Conservation (phyloP, 2,888 invertebrate genomes). For the Drosophila bunnanda region DNA sequence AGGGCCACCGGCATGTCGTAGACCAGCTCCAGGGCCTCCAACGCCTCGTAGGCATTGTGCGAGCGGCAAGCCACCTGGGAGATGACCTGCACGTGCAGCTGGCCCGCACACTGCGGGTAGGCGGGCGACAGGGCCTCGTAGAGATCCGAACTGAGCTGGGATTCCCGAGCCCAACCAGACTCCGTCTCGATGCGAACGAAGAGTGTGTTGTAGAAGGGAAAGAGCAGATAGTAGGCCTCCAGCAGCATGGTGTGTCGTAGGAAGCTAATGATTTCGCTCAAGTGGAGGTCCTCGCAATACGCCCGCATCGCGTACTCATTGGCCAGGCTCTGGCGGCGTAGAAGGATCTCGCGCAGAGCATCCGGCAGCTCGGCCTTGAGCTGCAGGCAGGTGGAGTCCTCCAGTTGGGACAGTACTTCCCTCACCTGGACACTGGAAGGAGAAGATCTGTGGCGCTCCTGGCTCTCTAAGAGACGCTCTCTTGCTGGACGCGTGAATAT, state of each 20-base stretch:
- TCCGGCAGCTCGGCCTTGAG: constrained; percentile 84
- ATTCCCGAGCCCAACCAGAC: constrained; percentile 84
- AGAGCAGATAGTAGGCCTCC: constrained; percentile 86
- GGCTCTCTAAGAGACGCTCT: not conserved
- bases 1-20: constrained; percentile 78
- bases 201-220: constrained; percentile 85
- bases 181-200: constrained; percentile 85
- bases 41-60: constrained; percentile 77
- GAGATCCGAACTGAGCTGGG: constrained; percentile 85
- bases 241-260: constrained; percentile 86
- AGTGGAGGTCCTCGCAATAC: constrained; percentile 85
- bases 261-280: constrained; percentile 85
- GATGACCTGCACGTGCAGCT: constrained; percentile 75
- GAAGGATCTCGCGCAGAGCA: constrained; percentile 84
- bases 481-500: constrained; percentile 49
- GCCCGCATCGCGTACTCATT: constrained; percentile 85
- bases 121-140: constrained; percentile 85
- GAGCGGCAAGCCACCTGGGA: constrained; percentile 66
- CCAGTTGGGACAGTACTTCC: constrained; percentile 30
- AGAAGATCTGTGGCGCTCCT: not conserved
- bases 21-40: constrained; percentile 76
- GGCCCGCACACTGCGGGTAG: constrained; percentile 81
- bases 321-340: constrained; percentile 83
- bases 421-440: not conserved
- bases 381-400: constrained; percentile 74